Evolutionary conservation across 1,140 invertebrate genomes (phyloP), one percentile per base, ranked within the genome.

Genomic region (Lasaia peninsularis): DNA sequence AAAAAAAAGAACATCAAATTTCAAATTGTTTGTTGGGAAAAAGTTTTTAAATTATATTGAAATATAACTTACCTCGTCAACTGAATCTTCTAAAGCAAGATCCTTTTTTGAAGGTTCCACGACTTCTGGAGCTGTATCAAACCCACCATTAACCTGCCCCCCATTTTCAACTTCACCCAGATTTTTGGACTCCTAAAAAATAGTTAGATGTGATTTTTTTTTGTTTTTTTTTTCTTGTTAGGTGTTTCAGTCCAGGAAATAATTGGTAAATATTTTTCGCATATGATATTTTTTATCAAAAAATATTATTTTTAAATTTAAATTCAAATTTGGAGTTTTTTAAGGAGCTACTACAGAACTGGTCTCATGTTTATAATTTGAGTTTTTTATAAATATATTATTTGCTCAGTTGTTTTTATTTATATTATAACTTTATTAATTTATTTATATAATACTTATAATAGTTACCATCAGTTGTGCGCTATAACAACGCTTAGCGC

Each of bases 91-190:
- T 4, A 12, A 8, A 40, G 9, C n/a, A 21, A 54, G 33, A 24
- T 40, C 14, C 37, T 54, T 24, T 54, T 54, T 37, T 12, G 33
- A 24, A 37, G 9, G 11, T 65, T 58, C 35, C 0, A 37, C 32
- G 16, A 52, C 51, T 65, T 73, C 73, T 1, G 66, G 71, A 8
- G 60, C 53, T 16, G 66, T 48, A 21, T 67, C 68, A 57, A 73
- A 75, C 12, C 49, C 69, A 18, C 50, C 44, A 56, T 75, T 75
- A 10, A 48, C 14, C 6, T 62, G 55, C 31, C 49, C 63, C 3
- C 65, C 69, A 56, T 63, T 63, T 61, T 65, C 69, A 32, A 58
- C 52, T 40, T 4, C 14, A 48, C 56, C 62, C 16, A 52, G 54
- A 32, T 56, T 44, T 10, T 56, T 49, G 32, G 52, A 33, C 21